A percentile compares a stretch with the other conserved stretches of the same genome.
Evolutionary conservation across 2,888 invertebrate species (phyloP).

Genomic region (Tipula confusa): DNA sequence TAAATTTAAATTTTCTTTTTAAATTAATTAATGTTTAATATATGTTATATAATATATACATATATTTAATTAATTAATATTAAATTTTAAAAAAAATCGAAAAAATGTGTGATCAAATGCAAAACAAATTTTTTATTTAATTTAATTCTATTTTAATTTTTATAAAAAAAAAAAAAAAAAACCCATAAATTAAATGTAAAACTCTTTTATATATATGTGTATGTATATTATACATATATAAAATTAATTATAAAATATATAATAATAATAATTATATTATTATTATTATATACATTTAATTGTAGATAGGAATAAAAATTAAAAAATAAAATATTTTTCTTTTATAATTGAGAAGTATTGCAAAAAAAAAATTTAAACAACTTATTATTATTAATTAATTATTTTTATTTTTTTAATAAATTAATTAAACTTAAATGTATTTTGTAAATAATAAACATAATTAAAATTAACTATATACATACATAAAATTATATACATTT

Average conservation of each 20-base stretch:
- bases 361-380: not conserved
- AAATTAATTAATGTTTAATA: not conserved
- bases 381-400: not conserved
- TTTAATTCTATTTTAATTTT: not conserved
- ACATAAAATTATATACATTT: not conserved
- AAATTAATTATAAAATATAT: not conserved
- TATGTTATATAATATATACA: not conserved
- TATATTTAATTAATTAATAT: constrained; percentile 1
- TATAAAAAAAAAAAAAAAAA: constrained; percentile 4
- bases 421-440: not conserved
- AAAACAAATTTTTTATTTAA: not conserved
- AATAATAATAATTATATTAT: constrained; percentile 20
- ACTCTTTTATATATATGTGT: not conserved
- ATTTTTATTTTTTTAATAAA: not conserved
- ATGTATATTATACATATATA: not conserved
- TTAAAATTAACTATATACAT: not conserved
- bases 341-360: not conserved
- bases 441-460: constrained; percentile 5
- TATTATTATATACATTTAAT: constrained; percentile 1
- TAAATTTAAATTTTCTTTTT: not conserved
- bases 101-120: constrained; percentile 25
- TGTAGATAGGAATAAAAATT: constrained; percentile 20
- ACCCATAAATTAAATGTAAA: not conserved
- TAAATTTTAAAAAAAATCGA: constrained; percentile 14
- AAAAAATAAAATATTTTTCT: not conserved